Evolutionary conservation across 1,140 invertebrate genomes (phyloP), one percentile per base, ranked within the genome.

Genomic region (Eupristina koningsbergeri): DNA sequence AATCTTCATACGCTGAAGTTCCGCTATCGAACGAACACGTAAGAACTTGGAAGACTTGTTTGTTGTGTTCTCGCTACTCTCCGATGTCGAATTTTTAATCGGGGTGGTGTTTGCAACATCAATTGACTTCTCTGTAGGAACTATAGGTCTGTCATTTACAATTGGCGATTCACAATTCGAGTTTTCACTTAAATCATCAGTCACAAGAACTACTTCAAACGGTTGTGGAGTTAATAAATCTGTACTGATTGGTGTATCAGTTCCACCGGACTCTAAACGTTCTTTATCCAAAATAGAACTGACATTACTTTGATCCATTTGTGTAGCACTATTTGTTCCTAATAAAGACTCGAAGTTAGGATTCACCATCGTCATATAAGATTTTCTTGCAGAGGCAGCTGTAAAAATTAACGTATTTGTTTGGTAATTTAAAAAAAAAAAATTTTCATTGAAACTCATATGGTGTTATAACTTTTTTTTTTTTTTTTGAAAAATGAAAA

Each of bases 291-390:
- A 3, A 1, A 45, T 3, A 34, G 36, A 47, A 13, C 2, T 64
- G 19, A 29, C 41, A 17, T 73, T 76, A 31, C 39, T 64, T 8
- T 39, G 29, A 34, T 5, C 19, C 0, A 11, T 7, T 26, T 73
- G 9, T 3, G 2, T 1, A 0, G 11, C 29, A 26, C 17, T 73
- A 19, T 79, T 80, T 69, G 76, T 61, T 26, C 77, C 79, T 5
- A 85, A 58, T 8, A 85, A 64, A 2, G 47, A 61, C 58, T 85
- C 84, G 34, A 85, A 85, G 77, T 85, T 53, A 7, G 84, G 73
- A 81, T 85, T 85, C 13, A 85, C 84, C 58, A 77, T 85, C 19
- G 84, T 85, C 84, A 85, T 85, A 22, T 81, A 81, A 69, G 78
- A 67, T 47, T 81, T 81, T 45, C 3, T 26, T 22, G 83, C 22